Conservation (phyloP, 2,113 vertebrate genomes). For the Nerophis ophidion region DNA sequence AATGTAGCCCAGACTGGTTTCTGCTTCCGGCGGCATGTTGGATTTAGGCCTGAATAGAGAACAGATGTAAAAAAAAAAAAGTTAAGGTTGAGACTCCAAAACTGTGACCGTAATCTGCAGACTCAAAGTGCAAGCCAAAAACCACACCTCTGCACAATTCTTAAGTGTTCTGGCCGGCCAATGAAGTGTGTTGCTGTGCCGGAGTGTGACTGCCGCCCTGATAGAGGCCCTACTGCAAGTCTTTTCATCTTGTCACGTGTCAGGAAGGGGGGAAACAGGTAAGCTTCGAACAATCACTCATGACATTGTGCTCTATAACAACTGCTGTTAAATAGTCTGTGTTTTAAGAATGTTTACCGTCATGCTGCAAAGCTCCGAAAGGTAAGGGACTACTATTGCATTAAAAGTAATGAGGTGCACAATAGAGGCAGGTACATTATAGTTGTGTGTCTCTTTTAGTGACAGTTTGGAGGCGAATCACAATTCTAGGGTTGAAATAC, state of each 20-base stretch:
- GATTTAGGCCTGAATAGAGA: constrained; percentile 21
- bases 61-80: constrained; percentile 26
- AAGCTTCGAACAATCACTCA: background rate
- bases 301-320: background rate
- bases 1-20: constrained; percentile 51
- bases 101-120: constrained; percentile 1
- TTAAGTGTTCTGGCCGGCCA: constrained; percentile 10
- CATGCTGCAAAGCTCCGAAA: too few relatives aligned
- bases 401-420: too few relatives aligned
- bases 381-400: too few relatives aligned
- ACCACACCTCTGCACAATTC: constrained; percentile 39
- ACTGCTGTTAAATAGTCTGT: background rate
- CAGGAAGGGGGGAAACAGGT: background rate
- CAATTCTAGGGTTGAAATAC: too few relatives aligned
- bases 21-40: constrained; percentile 59
- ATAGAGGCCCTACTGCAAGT: constrained; percentile 24
- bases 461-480: too few relatives aligned
- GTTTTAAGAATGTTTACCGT: too few relatives aligned
- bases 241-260: constrained; percentile 55
- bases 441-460: too few relatives aligned
- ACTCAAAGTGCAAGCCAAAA: background rate
- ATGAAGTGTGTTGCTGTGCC: constrained; percentile 13
- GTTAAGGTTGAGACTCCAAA: constrained; percentile 9
- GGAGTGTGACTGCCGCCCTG: constrained; percentile 7
- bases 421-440: too few relatives aligned